Evolutionary conservation across 2,113 vertebrate genomes (phyloP).

Genomic region (Aviceda subcristata): DNA sequence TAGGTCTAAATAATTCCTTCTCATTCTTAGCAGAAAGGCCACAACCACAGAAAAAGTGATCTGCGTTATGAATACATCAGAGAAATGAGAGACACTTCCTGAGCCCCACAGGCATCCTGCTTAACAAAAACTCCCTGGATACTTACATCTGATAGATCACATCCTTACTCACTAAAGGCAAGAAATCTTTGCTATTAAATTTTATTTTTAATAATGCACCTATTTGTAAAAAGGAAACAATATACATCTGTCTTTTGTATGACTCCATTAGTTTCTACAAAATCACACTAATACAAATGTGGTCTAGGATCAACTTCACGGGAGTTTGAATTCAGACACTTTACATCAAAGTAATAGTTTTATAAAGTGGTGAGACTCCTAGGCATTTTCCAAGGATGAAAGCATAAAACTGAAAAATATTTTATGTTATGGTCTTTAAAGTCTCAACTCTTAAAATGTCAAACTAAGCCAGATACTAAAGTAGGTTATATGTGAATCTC

Average conservation of each 20-base stretch:
- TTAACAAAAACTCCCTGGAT: neutral
- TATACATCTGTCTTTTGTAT: neutral
- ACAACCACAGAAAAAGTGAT: neutral
- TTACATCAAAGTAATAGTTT: neutral
- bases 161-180: neutral
- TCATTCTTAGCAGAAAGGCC: neutral
- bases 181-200: neutral
- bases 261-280: neutral
- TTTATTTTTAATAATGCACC: neutral
- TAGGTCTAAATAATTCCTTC: neutral
- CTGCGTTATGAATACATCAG: neutral
- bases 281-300: neutral
- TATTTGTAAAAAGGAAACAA: neutral
- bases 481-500: neutral
- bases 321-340: neutral
- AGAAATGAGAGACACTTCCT: neutral
- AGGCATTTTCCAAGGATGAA: neutral
- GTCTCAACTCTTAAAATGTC: neutral
- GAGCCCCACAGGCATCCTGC: neutral
- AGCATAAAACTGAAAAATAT: neutral
- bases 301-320: neutral
- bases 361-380: neutral
- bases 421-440: neutral
- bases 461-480: neutral
- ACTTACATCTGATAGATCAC: neutral